Evolutionary conservation across 2,113 vertebrate genomes (phyloP).

Genomic region (Rhinopithecus roxellana): DNA sequence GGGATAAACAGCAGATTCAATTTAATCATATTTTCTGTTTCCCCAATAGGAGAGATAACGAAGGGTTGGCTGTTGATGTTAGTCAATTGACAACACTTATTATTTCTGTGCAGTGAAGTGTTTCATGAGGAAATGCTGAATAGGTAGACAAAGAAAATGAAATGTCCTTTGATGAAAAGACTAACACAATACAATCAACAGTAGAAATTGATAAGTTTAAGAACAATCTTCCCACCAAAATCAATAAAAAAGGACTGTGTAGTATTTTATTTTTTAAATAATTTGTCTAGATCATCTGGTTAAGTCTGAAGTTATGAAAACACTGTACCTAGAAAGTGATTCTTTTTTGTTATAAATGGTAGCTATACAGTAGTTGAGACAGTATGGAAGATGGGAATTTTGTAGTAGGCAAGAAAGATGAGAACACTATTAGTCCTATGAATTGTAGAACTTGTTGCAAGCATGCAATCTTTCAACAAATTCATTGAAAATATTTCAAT

Average conservation of each 20-base stretch:
- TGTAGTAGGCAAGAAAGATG: neutral
- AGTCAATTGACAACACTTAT: neutral
- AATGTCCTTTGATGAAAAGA: neutral
- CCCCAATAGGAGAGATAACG: neutral
- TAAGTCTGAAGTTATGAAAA: neutral
- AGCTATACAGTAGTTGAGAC: neutral
- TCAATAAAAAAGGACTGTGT: neutral
- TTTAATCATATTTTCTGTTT: neutral
- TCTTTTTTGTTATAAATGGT: neutral
- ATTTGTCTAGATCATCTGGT: neutral
- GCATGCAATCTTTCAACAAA: neutral
- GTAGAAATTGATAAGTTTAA: neutral
- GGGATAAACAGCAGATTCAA: neutral
- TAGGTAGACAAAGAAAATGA: conserved; percentile 38
- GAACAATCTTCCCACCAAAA: conserved; percentile 16
- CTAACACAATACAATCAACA: neutral
- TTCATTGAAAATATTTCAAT: neutral
- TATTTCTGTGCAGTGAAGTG: neutral
- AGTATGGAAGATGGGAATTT: neutral
- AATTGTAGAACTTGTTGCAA: neutral
- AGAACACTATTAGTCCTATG: neutral
- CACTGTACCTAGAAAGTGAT: neutral
- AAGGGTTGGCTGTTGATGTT: neutral
- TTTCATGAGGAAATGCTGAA: neutral
- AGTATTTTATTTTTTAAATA: neutral